These are phyloP conservation scores for Sebastiscus albofasciatus DNA, from an alignment of 2,797 vertebrate genomes.

Conservation along the genomic window DNA sequence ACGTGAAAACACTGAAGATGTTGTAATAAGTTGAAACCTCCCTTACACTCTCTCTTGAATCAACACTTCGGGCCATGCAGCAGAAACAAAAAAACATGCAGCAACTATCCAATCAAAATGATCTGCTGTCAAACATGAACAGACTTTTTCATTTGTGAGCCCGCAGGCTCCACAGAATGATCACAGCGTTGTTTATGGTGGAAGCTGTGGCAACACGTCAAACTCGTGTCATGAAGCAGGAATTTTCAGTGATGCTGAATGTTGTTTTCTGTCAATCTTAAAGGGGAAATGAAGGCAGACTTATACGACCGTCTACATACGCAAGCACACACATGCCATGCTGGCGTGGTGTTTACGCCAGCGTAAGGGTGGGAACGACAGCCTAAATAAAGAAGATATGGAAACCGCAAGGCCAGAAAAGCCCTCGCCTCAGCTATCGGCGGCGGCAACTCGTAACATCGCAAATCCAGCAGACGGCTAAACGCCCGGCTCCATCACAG, in stretches of 20 bases:
- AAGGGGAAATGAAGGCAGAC: background rate
- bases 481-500: background rate
- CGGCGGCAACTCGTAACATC: conserved; percentile 10
- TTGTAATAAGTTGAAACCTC: conserved; percentile 54
- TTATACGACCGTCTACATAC: background rate
- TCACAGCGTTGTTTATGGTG: background rate
- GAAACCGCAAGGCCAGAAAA: conserved; percentile 41
- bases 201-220: conserved; percentile 10
- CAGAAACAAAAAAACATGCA: conserved; percentile 30
- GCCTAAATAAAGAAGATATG: conserved; percentile 57
- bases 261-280: background rate
- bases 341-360: conserved; percentile 30
- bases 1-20: conserved; percentile 24
- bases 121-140: conserved; percentile 15
- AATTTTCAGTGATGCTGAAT: background rate
- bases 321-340: conserved; percentile 14
- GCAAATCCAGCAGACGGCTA: conserved; percentile 24
- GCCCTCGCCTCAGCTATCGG: conserved; percentile 28
- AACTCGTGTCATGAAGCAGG: conserved; percentile 7
- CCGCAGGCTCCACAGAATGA: background rate
- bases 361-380: conserved; percentile 15
- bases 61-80: conserved; percentile 5
- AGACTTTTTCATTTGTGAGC: conserved; percentile 1
- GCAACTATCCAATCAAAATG: conserved; percentile 35
- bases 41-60: conserved; percentile 17